Percentiles rank a stretch among this genome's conserved stretches.
Conservation (phyloP, 2,113 vertebrate species). For the Ptychochromis oligacanthus region DNA sequence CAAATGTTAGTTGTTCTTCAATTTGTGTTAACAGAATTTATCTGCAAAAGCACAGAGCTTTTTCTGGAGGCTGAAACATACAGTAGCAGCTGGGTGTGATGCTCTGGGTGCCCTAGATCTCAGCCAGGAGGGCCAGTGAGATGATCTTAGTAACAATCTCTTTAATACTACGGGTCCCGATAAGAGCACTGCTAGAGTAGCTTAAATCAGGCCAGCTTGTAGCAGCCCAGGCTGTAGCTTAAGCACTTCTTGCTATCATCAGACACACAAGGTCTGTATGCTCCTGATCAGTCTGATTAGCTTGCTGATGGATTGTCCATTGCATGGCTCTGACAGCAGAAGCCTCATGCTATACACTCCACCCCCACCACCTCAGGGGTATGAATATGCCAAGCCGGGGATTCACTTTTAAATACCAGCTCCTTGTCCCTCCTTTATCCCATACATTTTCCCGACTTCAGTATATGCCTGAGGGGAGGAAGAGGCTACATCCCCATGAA, state of each 20-base stretch:
- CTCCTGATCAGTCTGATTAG: constrained; percentile 76
- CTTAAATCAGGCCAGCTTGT: constrained; percentile 71
- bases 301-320: constrained; percentile 71
- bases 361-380: not conserved
- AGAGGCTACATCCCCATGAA: not conserved
- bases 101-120: constrained; percentile 50
- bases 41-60: constrained; percentile 32
- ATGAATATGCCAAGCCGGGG: constrained; percentile 22
- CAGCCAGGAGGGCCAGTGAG: constrained; percentile 52
- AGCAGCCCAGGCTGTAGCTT: constrained; percentile 55
- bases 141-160: constrained; percentile 68
- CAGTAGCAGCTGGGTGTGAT: constrained; percentile 28
- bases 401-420: constrained; percentile 49
- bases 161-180: constrained; percentile 64
- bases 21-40: constrained; percentile 11
- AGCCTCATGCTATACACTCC: constrained; percentile 10
- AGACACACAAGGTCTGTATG: constrained; percentile 43
- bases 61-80: constrained; percentile 35
- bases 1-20: not conserved
- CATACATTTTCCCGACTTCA: constrained; percentile 34
- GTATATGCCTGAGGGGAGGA: constrained; percentile 27
- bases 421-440: not conserved
- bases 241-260: constrained; percentile 25
- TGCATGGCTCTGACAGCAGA: constrained; percentile 62
- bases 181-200: constrained; percentile 62